These are phyloP conservation scores for Drosophila cardini DNA, from an alignment of 1,140 invertebrate species.

Conservation along the genomic window DNA sequence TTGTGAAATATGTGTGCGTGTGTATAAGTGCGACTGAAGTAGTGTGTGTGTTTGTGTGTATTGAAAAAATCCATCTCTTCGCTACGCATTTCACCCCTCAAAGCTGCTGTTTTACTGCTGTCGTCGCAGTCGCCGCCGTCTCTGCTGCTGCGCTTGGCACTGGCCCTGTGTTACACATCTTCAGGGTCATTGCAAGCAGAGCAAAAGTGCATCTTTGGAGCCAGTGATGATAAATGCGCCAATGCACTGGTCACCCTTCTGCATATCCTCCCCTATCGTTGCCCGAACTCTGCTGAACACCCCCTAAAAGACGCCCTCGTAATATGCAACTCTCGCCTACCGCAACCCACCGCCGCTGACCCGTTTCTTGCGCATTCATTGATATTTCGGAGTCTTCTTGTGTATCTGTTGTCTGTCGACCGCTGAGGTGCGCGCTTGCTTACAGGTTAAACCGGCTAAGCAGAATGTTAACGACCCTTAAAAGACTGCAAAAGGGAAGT, in stretches of 20 bases:
- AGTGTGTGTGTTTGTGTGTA: constrained; percentile 55
- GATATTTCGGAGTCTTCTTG: constrained; percentile 68
- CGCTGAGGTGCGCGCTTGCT: not conserved
- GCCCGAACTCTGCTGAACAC: constrained; percentile 2
- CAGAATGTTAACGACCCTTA: constrained; percentile 61
- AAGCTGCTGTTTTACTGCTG: constrained; percentile 31
- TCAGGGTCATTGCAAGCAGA: constrained; percentile 54
- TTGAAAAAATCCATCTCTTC: constrained; percentile 81
- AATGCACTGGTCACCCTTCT: not conserved
- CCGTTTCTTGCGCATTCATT: constrained; percentile 57
- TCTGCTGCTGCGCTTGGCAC: constrained; percentile 40
- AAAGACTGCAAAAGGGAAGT: constrained; percentile 26
- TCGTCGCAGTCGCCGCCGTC: not conserved
- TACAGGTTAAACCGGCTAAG: constrained; percentile 65
- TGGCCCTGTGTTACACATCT: constrained; percentile 48
- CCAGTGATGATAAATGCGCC: constrained; percentile 18
- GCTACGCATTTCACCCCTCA: constrained; percentile 79
- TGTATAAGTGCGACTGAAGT: constrained; percentile 27
- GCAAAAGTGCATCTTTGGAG: constrained; percentile 10
- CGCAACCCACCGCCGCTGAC: constrained; percentile 52
- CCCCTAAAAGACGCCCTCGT: constrained; percentile 41
- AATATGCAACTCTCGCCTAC: constrained; percentile 43
- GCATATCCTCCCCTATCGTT: not conserved
- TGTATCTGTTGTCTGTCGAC: constrained; percentile 66
- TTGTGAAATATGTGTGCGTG: constrained; percentile 62